These are phyloP conservation scores for Patella depressa DNA, from an alignment of 2,888 invertebrate species.

Conservation along the genomic window DNA sequence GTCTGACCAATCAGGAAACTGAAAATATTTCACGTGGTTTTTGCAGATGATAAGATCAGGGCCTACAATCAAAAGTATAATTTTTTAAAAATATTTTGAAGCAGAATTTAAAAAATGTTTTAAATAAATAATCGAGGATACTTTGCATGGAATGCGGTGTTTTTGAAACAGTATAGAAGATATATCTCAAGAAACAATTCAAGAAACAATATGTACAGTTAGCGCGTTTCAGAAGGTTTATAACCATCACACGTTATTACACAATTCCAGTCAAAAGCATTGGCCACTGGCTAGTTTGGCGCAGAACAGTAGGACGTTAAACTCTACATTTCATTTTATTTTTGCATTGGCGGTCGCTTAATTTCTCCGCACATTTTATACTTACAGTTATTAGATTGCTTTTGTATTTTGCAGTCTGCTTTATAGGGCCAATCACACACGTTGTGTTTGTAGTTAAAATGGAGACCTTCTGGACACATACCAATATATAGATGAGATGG, in stretches of 20 bases:
- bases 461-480: slow-evolving; percentile 19
- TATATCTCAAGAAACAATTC: no score
- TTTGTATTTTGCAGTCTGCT: not conserved
- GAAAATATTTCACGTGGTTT: slow-evolving; percentile 27
- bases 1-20: slow-evolving; percentile 34
- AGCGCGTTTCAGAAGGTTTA: no score
- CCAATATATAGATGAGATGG: slow-evolving; percentile 8
- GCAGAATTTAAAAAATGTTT: not conserved
- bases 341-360: no score
- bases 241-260: no score
- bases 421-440: slow-evolving; percentile 19
- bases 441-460: slow-evolving; percentile 14
- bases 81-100: not conserved
- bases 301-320: no score
- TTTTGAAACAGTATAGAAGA: no score
- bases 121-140: no score
- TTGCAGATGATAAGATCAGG: slow-evolving; percentile 19
- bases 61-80: slow-evolving; percentile 12
- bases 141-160: no score
- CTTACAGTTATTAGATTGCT: not conserved
- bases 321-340: no score
- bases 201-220: no score
- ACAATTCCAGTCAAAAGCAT: no score
- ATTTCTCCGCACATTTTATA: not conserved
- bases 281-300: no score